Evolutionary conservation across 2,113 vertebrate species (phyloP).

Genomic region (Esox niger): DNA sequence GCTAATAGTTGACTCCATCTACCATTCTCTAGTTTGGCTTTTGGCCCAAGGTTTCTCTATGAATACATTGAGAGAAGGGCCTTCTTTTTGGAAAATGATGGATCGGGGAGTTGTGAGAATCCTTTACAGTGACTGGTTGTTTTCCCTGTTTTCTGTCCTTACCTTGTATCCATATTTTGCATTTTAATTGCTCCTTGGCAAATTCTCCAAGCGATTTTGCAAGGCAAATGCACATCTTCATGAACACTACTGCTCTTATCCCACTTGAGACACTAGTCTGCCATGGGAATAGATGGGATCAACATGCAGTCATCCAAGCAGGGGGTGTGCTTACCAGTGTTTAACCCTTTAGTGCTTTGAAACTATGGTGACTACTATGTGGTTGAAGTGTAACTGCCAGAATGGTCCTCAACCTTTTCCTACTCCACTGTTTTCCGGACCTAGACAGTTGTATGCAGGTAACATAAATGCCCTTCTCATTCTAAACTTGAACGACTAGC

Average conservation of each 20-base stretch:
- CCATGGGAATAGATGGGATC: constrained; percentile 9
- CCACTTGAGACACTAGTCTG: constrained; percentile 8
- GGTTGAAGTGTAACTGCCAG: neutral
- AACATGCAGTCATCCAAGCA: constrained; percentile 43
- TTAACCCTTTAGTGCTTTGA: constrained; percentile 28
- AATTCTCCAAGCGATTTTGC: constrained; percentile 25
- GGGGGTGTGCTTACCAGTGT: constrained; percentile 46
- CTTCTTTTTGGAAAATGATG: constrained; percentile 44
- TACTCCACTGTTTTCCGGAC: neutral
- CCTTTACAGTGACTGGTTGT: constrained; percentile 36
- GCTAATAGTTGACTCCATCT: constrained; percentile 34
- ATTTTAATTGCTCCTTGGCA: constrained; percentile 41
- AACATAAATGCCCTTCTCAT: neutral
- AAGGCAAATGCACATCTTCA: constrained; percentile 38
- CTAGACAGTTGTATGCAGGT: neutral
- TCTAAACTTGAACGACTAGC: too few species aligned
- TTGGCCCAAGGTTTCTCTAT: too few species aligned
- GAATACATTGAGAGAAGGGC: constrained; percentile 39
- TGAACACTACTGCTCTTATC: constrained; percentile 34
- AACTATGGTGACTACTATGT: neutral
- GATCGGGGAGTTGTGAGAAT: constrained; percentile 38
- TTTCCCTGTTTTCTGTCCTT: constrained; percentile 44
- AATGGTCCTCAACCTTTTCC: neutral
- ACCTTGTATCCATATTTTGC: constrained; percentile 40
- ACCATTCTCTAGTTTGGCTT: constrained; percentile 1